These are phyloP conservation scores for Parazoanthus swiftii DNA, from an alignment of 92 coral and sea anemone species.

Conservation along the genomic window DNA sequence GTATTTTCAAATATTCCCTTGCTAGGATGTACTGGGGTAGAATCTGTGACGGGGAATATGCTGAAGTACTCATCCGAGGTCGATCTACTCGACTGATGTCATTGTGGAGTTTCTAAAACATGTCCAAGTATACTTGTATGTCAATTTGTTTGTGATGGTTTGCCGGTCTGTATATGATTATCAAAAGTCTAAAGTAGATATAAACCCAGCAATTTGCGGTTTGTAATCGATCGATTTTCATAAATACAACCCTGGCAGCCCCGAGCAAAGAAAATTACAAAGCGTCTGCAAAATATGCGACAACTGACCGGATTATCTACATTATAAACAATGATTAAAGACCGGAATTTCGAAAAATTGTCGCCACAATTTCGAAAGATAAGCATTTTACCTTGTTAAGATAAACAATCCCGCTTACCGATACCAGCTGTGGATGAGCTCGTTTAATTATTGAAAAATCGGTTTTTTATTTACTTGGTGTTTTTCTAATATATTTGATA, in stretches of 20 bases:
- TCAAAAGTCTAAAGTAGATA: background rate
- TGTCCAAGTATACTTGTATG: background rate
- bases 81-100: background rate
- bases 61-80: background rate
- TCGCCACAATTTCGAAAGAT: background rate
- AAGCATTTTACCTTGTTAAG: background rate
- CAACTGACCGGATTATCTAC: background rate
- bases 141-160: background rate
- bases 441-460: background rate
- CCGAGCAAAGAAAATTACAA: background rate
- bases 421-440: background rate
- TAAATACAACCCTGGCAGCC: background rate
- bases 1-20: background rate
- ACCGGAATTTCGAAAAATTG: background rate
- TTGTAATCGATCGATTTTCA: background rate
- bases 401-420: background rate
- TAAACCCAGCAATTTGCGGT: background rate
- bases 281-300: background rate
- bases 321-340: background rate
- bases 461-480: too few relatives aligned
- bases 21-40: background rate
- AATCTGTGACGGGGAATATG: background rate
- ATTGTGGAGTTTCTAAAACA: too few relatives aligned
- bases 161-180: background rate
- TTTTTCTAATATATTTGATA: too few relatives aligned